Evolutionary conservation across 2,113 vertebrate genomes (phyloP), one percentile per base, ranked within the genome.

Genomic region (Glareola pratincola): DNA sequence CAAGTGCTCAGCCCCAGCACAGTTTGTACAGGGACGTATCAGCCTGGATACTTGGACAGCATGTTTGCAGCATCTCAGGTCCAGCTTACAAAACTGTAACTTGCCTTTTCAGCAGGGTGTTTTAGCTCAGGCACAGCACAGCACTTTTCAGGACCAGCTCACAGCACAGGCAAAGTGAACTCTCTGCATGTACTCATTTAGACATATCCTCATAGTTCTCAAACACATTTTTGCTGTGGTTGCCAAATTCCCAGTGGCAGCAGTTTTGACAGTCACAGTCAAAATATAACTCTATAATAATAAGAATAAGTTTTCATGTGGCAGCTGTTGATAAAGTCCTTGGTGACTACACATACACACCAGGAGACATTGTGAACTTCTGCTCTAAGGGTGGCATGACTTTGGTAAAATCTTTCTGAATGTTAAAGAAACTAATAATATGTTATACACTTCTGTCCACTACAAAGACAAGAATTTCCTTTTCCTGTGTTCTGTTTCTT

Each of bases 221-320:
- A 92, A 90, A 82, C 39, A 90, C 22, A 53, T 90, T 95, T 92
- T 56, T 91, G 23, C 77, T 82, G 62, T 66, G 66, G 56, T 91
- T 96, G 87, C 87, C 93, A 95, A 90, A 91, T 90, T 95, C 77
- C 69, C 81, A 64, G 27, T 79, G 84, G 91, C 0, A 5, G 85
- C 36, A 66, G 77, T 87, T 97, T 96, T 96, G 93, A 96, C 93
- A 96, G 53, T 37, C 57, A 41, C 62, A 90, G 66, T 96, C 90
- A 96, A 96, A 97, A 96, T 94, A 83, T 32, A 79, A 85, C 84
- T 79, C 53, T 85, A 74, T 79, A 91, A 89, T 91, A 95, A 72
- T 89, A 90, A 57, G 48, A 90, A 36, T 41, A 73, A 68, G 19
- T 92, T 83, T 85, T 92, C n/a, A 37, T 77, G 54, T 77, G 67